Evolutionary conservation across 2,797 vertebrate genomes (phyloP), one percentile per base, ranked within the genome.

Genomic region (Limnodromus scolopaceus): DNA sequence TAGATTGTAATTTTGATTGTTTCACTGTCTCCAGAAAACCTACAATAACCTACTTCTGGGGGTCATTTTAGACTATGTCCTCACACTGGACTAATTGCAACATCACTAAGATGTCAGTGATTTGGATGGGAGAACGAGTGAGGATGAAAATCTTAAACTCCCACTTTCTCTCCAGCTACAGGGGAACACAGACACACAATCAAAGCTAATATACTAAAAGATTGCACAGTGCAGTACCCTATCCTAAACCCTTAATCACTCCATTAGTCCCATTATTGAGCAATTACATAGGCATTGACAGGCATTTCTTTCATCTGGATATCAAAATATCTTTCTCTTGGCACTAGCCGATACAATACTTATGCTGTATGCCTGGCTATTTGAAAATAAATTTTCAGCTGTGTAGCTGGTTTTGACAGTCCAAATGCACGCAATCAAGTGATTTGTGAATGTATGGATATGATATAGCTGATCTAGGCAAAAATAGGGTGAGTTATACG

Each of bases 141-240:
- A 8, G 15, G 4, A 55, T 61, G 12, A 96, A 69, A 68, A 53
- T 48, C 10, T 82, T 55, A 28, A 75, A 85, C 6, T 48, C 24
- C 5, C 43, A 10, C 54, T 78, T 94, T 77, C 20, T 49, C 39
- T 93, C 19, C n/a, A 88, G 1, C 15, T 48, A 45, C 16, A 58
- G 2, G 12, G 9, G 4, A 92, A 39, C 9, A 84, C 2, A 68
- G 14, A 39, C 7, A 53, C 43, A 45, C 7, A 92, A 51, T 46
- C 10, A 81, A 69, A 61, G 19, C 10, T 60, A 38, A 71, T 82
- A 83, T 58, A 38, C 30, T 55, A 34, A 70, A 80, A 84, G 27
- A 65, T 1, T 71, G 11, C 13, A 49, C 11, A 93, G 18, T 43
- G 48, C 16, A 88, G 8, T 0, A 0, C 20, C 16, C 20, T 20